phyloP scores from a whole-genome alignment of 2,888 invertebrate genomes.

The Microplitis deprimator region DNA sequence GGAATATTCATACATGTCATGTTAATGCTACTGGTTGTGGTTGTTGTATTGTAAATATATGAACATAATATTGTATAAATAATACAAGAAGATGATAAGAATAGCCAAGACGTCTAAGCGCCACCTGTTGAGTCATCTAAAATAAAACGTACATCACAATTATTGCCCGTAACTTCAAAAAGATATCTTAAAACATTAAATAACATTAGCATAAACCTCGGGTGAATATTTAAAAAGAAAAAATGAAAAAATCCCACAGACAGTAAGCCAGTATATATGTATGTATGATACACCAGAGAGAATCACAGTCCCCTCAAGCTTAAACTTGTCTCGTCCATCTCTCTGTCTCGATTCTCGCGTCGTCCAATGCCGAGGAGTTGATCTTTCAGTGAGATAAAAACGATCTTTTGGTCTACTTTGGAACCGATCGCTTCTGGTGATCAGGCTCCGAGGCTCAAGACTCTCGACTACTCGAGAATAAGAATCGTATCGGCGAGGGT shows the following conservation, averaged over 20 bases:
- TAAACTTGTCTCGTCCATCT: conserved; percentile 46
- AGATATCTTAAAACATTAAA: conserved; percentile 20
- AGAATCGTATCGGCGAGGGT: conserved; percentile 20
- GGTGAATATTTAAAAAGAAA: conserved; percentile 26
- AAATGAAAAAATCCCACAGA: conserved; percentile 29
- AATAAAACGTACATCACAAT: conserved; percentile 14
- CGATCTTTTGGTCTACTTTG: conserved; percentile 53
- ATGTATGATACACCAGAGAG: neutral
- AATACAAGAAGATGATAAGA: conserved; percentile 13
- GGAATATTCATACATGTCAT: conserved; percentile 2
- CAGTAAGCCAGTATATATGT: conserved; percentile 40
- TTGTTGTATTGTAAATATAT: conserved; percentile 27
- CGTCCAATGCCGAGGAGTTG: conserved; percentile 37
- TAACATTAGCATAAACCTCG: conserved; percentile 36
- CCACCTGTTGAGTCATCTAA: conserved; percentile 39
- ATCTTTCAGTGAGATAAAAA: conserved; percentile 49
- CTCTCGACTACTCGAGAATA: neutral
- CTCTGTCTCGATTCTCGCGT: conserved; percentile 49
- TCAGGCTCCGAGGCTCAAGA: conserved; percentile 31
- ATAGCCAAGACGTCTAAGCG: conserved; percentile 27
- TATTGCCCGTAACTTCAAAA: conserved; percentile 21
- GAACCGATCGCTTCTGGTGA: conserved; percentile 51
- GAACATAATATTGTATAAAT: neutral
- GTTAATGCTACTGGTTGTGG: conserved; percentile 7
- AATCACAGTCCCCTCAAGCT: neutral